Conservation (phyloP, 2,888 invertebrate genomes). For the Portevinia maculata region DNA sequence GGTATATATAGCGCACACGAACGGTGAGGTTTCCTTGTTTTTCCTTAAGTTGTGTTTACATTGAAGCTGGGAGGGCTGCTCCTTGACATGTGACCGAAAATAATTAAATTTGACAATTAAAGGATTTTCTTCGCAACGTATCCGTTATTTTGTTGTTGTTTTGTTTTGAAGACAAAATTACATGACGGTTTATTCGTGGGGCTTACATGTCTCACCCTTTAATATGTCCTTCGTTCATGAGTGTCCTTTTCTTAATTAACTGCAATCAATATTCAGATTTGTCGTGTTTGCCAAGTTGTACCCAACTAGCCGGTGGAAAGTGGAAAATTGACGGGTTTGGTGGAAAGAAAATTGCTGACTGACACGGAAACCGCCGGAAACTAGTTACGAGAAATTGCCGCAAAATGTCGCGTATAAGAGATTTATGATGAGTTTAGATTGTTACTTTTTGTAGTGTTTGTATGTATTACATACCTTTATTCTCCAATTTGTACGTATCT, state of each 20-base stretch:
- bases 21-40: constrained; percentile 45
- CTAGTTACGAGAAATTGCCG: constrained; percentile 75
- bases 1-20: constrained; percentile 36
- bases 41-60: constrained; percentile 49
- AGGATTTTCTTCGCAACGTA: constrained; percentile 54
- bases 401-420: constrained; percentile 76
- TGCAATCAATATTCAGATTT: constrained; percentile 76
- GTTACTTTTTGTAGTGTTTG: constrained; percentile 53
- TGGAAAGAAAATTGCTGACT: constrained; percentile 59
- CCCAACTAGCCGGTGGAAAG: constrained; percentile 60
- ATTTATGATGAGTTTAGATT: constrained; percentile 76
- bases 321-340: constrained; percentile 71
- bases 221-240: constrained; percentile 32
- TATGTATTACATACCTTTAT: constrained; percentile 10
- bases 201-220: constrained; percentile 51
- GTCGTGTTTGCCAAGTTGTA: constrained; percentile 73
- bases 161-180: constrained; percentile 27
- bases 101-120: constrained; percentile 73
- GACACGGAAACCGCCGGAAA: constrained; percentile 75
- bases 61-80: constrained; percentile 20
- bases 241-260: constrained; percentile 75
- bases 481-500: constrained; percentile 2
- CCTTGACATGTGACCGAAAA: constrained; percentile 70
- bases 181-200: constrained; percentile 56
- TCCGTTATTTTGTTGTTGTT: constrained; percentile 20